Evolutionary conservation across 2,888 invertebrate species (phyloP), one percentile per base, ranked within the genome.

Genomic region (Zaprionus obscuricornis): DNA sequence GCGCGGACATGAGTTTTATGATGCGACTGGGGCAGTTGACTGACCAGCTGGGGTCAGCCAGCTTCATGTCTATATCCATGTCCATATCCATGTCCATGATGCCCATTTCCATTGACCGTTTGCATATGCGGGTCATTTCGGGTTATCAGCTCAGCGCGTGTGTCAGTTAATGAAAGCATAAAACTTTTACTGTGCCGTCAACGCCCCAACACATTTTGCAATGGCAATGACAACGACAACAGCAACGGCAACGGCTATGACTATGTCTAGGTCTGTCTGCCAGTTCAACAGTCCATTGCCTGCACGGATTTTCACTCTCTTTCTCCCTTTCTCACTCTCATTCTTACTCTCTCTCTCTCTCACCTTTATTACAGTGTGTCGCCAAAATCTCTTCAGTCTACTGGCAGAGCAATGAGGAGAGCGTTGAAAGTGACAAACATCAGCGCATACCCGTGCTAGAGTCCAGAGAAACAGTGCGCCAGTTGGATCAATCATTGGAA

Each of bases 361-460:
- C 68, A 26, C 69, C 88, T 46, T 50, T 33, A 16, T 73, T 90
- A 14, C 90, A 93, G 93, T 97, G 96, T 91, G 92, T 96, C 88
- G 96, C 96, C 59, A 96, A 95, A 81, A 96, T 96, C 90, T 95
- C 95, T 52, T 95, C 95, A 26, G 94, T 96, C 34, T 96, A 96
- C 91, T 95, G 95, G 94, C 93, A 95, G 77, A 96, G 95, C 89
- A 96, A 96, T 90, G 96, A 96, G 89, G 95, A 96, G 89, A 96
- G 96, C 86, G 95, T 96, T 43, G 95, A 95, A 89, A 95, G 95
- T 24, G 94, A 94, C 75, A 93, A 94, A 77, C 92, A 94, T 79
- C 93, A 93, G 84, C 94, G 94, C 87, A 94, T 94, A 45, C 94
- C 95, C 69, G 94, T 94, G 37, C 90, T 94, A 75, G 95, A 96